phyloP scores from a whole-genome alignment of 2,797 vertebrate genomes.

The Mareca penelope region DNA sequence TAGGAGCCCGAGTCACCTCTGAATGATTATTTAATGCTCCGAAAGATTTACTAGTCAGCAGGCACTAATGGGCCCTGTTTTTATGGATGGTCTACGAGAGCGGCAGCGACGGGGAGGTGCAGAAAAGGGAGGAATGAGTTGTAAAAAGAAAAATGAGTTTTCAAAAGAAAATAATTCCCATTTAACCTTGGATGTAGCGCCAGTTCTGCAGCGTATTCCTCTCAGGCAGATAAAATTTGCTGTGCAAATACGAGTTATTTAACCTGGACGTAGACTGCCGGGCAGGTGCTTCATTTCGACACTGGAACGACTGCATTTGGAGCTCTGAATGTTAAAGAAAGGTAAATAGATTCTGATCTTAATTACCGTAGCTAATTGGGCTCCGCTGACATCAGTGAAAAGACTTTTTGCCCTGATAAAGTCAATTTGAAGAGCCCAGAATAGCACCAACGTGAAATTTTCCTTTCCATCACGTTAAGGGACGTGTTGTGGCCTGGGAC shows the following conservation, averaged over 20 bases:
- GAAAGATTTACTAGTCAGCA: background rate
- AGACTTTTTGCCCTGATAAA: background rate
- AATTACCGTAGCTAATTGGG: background rate
- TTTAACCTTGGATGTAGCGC: background rate
- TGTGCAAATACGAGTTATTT: background rate
- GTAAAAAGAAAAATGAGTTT: background rate
- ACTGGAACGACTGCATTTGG: background rate
- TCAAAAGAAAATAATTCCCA: background rate
- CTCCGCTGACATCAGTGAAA: background rate
- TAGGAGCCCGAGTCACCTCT: background rate
- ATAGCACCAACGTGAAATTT: background rate
- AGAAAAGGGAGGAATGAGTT: background rate
- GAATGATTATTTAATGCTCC: background rate
- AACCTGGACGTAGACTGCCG: background rate
- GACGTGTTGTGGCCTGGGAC: background rate
- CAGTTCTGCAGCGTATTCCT: background rate
- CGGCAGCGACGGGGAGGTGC: background rate
- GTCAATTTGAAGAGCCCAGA: background rate
- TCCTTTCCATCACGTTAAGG: background rate
- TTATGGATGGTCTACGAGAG: background rate
- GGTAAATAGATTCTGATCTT: background rate
- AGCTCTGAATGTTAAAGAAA: background rate
- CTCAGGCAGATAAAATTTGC: background rate
- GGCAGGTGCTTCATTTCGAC: background rate
- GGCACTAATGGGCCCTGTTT: background rate